Base-by-base conservation (phyloP, 1,140 invertebrate genomes). In the Drosophila arawakana region DNA sequence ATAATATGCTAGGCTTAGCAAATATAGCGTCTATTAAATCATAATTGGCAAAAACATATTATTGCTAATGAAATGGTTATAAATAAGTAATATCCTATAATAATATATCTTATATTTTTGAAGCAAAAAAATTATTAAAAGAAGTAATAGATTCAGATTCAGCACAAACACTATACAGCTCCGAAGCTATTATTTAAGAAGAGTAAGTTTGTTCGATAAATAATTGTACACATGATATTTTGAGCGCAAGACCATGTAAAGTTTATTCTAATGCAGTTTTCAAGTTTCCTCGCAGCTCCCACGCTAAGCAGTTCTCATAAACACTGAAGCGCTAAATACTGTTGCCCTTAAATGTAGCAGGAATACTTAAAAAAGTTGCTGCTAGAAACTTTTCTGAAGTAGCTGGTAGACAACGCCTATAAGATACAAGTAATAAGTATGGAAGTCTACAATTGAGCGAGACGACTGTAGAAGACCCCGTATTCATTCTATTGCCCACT, bases 381-480 rank as follows among this genome's bases (percentile, higher is more conserved):
- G 30, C 44, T 18, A 39, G 34, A 21, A 21, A 21, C 18, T 21
- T 21, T 21, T 21, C 37, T 37, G 13, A 21, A 59, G 63, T 54
- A 54, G 63, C 50, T 55, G 58, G 7, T 60, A 76, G 67, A 71
- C 57, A 81, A 62, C 60, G 82, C 82, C 83, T 88, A 86, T 69
- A 78, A 71, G 59, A 30, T 6, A 30, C 25, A 30, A 30, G 25
- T 0, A 21, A 21, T 21, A 21, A 21, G 18, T 21, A 21, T 2
- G 18, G 1, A 21, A 21, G 18, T 0, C 18, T 21, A 21, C 18
- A 21, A 1, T 21, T 2, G 18, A 21, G 2, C 18, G 1, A 21
- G 18, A 1, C 18, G 18, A 21, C 18, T 21, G 2, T 21, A 21
- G 2, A 18, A 21, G 18, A 21, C 18, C 18, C 18, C 0, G 1